A percentile compares a stretch with the other conserved stretches of the same genome.
Conservation (phyloP, 2,113 vertebrate species). For the Madoqua kirkii region DNA sequence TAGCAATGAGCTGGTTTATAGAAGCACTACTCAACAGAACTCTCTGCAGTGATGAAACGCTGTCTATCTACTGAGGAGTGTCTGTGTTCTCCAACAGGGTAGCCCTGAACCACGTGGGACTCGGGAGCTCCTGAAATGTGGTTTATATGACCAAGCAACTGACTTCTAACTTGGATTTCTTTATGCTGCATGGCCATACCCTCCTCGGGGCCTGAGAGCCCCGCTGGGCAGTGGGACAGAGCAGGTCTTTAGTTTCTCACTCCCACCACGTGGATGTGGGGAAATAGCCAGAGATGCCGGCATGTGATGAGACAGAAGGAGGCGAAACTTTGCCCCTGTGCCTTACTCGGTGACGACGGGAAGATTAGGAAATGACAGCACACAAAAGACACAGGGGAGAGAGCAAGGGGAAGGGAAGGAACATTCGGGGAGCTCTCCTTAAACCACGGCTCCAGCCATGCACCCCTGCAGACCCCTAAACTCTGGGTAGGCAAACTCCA, state of each 20-base stretch:
- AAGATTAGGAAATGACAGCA: neutral
- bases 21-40: neutral
- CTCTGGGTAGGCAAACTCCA: neutral
- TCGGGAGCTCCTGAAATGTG: neutral
- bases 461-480: neutral
- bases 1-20: too few species aligned
- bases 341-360: neutral
- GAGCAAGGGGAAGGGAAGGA: rapidly evolving
- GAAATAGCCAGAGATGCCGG: neutral
- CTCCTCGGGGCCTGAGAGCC: neutral
- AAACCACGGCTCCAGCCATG: neutral
- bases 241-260: neutral
- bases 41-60: too few species aligned
- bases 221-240: neutral
- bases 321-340: neutral
- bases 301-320: neutral
- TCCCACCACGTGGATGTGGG: neutral
- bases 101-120: neutral
- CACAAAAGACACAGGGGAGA: neutral
- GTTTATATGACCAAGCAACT: neutral
- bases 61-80: neutral
- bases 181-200: neutral
- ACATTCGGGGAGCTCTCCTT: neutral
- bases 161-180: neutral
- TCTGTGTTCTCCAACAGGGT: neutral